phyloP scores from a whole-genome alignment of 2,113 vertebrate species.

The Egretta garzetta region DNA sequence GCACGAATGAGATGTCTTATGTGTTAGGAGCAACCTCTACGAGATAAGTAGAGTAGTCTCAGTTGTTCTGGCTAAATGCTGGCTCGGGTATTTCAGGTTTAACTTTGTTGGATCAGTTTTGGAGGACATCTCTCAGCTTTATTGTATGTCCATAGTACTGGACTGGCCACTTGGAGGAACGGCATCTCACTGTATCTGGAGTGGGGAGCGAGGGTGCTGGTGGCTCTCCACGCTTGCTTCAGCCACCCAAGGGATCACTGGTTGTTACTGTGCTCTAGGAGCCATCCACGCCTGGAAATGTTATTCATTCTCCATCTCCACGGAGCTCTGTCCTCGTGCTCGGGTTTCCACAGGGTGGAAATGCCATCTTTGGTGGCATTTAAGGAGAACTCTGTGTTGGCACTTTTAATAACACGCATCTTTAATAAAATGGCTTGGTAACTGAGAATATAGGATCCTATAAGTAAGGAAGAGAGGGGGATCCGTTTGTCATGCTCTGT shows the following conservation, averaged over 20 bases:
- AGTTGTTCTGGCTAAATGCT: background rate
- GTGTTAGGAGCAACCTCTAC: background rate
- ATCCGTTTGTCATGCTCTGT: background rate
- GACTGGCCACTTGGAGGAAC: fast-evolving
- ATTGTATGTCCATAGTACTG: background rate
- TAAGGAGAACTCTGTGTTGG: background rate
- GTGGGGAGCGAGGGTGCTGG: fast-evolving
- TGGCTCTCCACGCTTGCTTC: background rate
- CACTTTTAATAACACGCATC: fast-evolving
- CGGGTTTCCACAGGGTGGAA: background rate
- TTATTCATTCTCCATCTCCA: fast-evolving
- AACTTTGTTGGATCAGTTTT: background rate
- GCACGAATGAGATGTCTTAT: fast-evolving
- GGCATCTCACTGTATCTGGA: fast-evolving
- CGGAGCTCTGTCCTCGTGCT: fast-evolving
- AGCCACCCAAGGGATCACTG: background rate
- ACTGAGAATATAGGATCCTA: fast-evolving
- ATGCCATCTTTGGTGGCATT: background rate
- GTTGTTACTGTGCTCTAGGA: background rate
- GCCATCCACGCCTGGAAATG: fast-evolving
- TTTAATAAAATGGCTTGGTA: background rate
- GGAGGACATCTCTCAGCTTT: background rate
- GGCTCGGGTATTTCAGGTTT: background rate
- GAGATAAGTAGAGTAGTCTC: background rate
- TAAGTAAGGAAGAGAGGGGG: background rate